Percentiles rank a stretch among this genome's conserved stretches.
Conservation (phyloP, 1,140 invertebrate genomes). For the Formica selysi region DNA sequence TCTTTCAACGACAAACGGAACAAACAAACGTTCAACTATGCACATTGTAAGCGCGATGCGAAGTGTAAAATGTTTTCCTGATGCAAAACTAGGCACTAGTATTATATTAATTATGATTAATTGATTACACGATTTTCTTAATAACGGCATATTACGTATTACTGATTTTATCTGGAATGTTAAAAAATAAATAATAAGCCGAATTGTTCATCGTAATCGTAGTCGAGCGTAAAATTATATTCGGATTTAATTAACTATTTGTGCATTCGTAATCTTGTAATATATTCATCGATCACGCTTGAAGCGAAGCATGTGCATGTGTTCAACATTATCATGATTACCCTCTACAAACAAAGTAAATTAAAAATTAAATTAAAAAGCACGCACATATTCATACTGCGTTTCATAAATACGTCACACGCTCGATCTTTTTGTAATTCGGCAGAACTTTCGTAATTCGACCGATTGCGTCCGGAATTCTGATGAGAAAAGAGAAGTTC, state of each 20-base stretch:
- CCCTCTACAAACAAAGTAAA: not conserved
- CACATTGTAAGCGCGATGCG: not conserved
- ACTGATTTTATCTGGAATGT: not conserved
- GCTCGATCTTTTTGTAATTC: not conserved
- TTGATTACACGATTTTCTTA: conserved; percentile 13
- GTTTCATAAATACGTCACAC: not conserved
- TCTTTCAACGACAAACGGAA: not conserved
- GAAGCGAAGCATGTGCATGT: not conserved
- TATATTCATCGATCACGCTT: not conserved
- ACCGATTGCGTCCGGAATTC: not conserved
- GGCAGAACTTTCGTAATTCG: not conserved
- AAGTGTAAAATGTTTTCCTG: conserved; percentile 2
- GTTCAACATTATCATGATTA: not conserved
- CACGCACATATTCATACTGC: not conserved
- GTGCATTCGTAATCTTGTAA: conserved; percentile 1
- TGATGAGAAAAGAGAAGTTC: not conserved
- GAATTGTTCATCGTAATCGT: conserved; percentile 8
- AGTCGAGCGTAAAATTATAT: conserved; percentile 34
- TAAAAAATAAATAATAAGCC: conserved; percentile 21
- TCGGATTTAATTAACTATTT: conserved; percentile 10
- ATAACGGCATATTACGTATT: conserved; percentile 9
- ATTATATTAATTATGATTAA: conserved; percentile 41
- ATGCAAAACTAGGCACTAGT: conserved; percentile 31
- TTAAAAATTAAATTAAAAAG: not conserved
- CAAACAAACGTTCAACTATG: not conserved